Evolutionary conservation across 1,140 invertebrate species (phyloP).

Genomic region (Alviniconcha marisindica): DNA sequence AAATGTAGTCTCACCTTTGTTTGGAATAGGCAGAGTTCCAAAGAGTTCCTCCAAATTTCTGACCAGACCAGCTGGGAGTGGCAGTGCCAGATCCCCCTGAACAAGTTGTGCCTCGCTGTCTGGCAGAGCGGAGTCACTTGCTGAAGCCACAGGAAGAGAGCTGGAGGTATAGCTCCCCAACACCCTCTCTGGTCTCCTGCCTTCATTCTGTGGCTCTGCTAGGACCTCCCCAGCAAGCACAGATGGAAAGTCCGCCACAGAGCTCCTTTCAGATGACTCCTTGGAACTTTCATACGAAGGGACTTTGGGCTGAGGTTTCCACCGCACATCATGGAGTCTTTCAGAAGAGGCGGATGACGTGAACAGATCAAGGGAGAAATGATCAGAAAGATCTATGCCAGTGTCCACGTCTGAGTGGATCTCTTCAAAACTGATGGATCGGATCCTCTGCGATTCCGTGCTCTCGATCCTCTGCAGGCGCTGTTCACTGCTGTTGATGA

Average conservation of each 20-base stretch:
- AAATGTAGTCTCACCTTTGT: constrained; percentile 12
- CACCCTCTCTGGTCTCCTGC: background rate
- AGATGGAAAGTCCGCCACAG: constrained; percentile 1
- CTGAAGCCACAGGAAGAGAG: background rate
- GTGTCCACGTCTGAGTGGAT: background rate
- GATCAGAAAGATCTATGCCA: background rate
- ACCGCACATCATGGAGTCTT: background rate
- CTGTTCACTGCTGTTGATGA: constrained; percentile 49
- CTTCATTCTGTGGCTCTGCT: background rate
- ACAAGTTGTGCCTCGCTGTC: background rate
- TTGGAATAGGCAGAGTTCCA: constrained; percentile 27
- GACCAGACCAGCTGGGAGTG: constrained; percentile 27
- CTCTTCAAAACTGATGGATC: constrained; percentile 18
- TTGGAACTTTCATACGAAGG: constrained; percentile 6
- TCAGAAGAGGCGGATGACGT: background rate
- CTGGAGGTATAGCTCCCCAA: background rate
- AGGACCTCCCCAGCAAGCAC: background rate
- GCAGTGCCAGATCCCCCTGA: constrained; percentile 9
- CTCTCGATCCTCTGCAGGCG: constrained; percentile 48
- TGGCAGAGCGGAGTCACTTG: background rate
- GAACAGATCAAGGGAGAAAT: background rate
- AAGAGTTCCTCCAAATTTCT: constrained; percentile 43
- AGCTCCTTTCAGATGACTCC: constrained; percentile 8
- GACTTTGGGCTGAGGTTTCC: background rate
- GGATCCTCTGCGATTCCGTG: constrained; percentile 15